phyloP scores from a whole-genome alignment of 2,888 invertebrate species.

The Branchipolynoe longqiensis region DNA sequence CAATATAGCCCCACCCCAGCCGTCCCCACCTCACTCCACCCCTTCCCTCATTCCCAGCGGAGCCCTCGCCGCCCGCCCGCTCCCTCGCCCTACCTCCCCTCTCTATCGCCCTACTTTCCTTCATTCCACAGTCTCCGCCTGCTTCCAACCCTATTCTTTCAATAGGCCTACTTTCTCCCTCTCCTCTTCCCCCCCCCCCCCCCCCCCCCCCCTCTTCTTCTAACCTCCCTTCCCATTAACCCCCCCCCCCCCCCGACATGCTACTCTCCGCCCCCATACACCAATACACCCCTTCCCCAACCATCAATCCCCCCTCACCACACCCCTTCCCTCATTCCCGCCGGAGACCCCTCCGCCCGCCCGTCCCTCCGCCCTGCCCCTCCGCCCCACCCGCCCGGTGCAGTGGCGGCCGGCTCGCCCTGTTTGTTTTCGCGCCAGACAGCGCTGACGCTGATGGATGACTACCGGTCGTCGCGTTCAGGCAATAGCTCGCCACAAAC shows the following conservation, averaged over 20 bases:
- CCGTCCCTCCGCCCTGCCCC: background rate
- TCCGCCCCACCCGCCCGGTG: background rate
- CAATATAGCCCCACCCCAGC: no score
- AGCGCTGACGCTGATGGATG: slow-evolving; percentile 36
- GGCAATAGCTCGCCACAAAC: slow-evolving; percentile 31
- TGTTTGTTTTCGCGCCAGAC: slow-evolving; percentile 44
- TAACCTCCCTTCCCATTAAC: background rate
- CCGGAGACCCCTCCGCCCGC: background rate
- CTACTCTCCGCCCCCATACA: background rate
- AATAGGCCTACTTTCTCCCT: no score
- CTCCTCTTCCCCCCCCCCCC: no score
- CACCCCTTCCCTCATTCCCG: background rate
- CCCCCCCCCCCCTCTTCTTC: background rate
- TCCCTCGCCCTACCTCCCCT: no score
- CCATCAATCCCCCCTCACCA: background rate
- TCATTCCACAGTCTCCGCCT: no score
- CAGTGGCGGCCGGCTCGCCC: background rate
- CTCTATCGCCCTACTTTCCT: no score
- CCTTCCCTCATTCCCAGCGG: no score
- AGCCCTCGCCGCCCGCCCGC: no score
- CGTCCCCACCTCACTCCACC: no score
- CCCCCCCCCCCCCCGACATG: background rate
- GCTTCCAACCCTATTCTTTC: no score
- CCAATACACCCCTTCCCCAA: background rate
- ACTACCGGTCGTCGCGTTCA: slow-evolving; percentile 13